Conservation (phyloP, 2,797 vertebrate genomes). For the Acrocephalus scirpaceus region DNA sequence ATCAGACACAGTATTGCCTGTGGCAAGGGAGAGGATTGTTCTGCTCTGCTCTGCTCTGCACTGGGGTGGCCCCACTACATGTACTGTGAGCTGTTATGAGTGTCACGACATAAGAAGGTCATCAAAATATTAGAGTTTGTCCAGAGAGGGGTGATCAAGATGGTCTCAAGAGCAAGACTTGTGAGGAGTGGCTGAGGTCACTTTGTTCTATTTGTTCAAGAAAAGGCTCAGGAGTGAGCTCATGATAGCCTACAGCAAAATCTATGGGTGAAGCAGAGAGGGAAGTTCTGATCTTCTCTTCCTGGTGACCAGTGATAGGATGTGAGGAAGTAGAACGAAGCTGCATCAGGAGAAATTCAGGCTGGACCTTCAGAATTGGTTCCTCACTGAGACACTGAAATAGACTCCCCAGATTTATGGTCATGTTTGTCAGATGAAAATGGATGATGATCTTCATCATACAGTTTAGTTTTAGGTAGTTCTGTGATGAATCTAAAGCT, state of each 20-base stretch:
- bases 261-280: rapidly evolving
- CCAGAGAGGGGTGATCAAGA: not conserved
- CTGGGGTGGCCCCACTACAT: rapidly evolving
- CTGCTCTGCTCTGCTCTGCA: rapidly evolving
- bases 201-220: not conserved
- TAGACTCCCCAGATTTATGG: not conserved
- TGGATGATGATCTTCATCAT: rapidly evolving
- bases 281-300: not conserved
- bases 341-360: not conserved
- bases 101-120: not conserved
- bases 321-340: rapidly evolving
- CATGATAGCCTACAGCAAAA: not conserved
- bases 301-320: not conserved
- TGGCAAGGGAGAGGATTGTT: rapidly evolving
- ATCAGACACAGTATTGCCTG: not conserved
- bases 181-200: not conserved
- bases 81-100: not conserved
- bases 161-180: not conserved
- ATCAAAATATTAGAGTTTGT: not conserved
- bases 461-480: not conserved
- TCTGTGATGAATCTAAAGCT: not conserved
- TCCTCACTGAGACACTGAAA: not conserved
- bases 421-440: not conserved
- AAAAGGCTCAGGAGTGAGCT: not conserved
- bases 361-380: not conserved